Evolutionary conservation across 2,888 invertebrate genomes (phyloP).

Genomic region (Lacanobia oleracea): DNA sequence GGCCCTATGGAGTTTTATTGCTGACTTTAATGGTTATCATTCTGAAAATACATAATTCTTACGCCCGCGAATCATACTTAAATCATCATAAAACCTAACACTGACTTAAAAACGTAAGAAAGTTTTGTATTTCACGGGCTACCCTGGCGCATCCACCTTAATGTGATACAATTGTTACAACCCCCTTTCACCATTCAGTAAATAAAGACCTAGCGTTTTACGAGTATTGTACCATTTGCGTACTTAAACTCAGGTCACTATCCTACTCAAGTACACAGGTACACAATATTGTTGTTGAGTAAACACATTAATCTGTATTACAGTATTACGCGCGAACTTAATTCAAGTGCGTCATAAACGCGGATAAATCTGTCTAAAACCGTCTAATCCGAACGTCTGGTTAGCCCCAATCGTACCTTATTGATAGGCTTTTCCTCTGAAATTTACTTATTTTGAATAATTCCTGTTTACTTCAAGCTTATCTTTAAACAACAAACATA

Average conservation of each 20-base stretch:
- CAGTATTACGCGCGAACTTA: slow-evolving; percentile 12
- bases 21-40: too few relatives aligned
- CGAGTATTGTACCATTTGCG: not conserved
- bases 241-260: not conserved
- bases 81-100: too few relatives aligned
- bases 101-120: too few relatives aligned
- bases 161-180: too few relatives aligned
- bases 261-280: not conserved
- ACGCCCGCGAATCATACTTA: too few relatives aligned
- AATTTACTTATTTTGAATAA: not conserved
- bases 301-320: slow-evolving; percentile 25
- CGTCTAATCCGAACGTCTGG: slow-evolving; percentile 32
- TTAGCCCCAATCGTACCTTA: slow-evolving; percentile 29
- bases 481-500: slow-evolving; percentile 39
- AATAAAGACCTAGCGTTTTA: too few relatives aligned
- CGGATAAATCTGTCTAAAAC: slow-evolving; percentile 39
- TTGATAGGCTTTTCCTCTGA: slow-evolving; percentile 39
- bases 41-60: too few relatives aligned
- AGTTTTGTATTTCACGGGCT: too few relatives aligned
- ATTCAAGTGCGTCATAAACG: slow-evolving; percentile 34
- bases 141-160: too few relatives aligned
- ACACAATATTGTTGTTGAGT: not conserved
- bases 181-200: too few relatives aligned
- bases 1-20: too few relatives aligned
- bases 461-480: slow-evolving; percentile 19